Conservation (phyloP, 2,888 invertebrate species). For the Hypomecis punctinalis region DNA sequence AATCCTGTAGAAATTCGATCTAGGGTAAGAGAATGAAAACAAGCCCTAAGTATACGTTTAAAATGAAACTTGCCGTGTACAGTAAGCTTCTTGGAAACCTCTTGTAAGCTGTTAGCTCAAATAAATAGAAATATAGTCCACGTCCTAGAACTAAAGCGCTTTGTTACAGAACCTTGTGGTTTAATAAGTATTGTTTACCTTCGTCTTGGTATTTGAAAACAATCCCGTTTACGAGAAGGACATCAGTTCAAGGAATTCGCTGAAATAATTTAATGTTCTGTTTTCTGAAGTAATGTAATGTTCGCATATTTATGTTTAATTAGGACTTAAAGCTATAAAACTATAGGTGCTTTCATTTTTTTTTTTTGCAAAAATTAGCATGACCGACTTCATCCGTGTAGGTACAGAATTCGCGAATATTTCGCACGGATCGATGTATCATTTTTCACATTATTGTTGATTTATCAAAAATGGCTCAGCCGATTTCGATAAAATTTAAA, state of each 20-base stretch:
- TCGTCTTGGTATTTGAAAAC: conserved; percentile 20
- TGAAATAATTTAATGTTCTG: neutral
- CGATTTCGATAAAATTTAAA: too few species aligned
- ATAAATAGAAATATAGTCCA: conserved; percentile 36
- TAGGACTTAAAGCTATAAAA: neutral
- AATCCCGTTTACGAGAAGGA: neutral
- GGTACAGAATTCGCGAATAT: too few species aligned
- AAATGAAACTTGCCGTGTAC: conserved; percentile 14
- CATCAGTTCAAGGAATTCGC: neutral
- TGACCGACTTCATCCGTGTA: too few species aligned
- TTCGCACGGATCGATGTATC: too few species aligned
- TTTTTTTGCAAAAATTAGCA: too few species aligned
- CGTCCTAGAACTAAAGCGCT: conserved; percentile 4
- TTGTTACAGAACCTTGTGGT: conserved; percentile 6
- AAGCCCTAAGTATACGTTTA: neutral
- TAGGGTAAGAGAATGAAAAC: too few species aligned
- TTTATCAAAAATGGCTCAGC: too few species aligned
- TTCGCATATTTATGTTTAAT: neutral
- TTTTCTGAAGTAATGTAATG: neutral
- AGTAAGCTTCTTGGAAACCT: conserved; percentile 30
- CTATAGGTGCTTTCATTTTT: too few species aligned
- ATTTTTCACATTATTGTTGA: too few species aligned
- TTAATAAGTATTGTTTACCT: conserved; percentile 7
- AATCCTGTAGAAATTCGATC: too few species aligned
- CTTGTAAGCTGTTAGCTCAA: conserved; percentile 28